Evolutionary conservation across 2,797 vertebrate species (phyloP).

Genomic region (Rhyacichthys aspro): DNA sequence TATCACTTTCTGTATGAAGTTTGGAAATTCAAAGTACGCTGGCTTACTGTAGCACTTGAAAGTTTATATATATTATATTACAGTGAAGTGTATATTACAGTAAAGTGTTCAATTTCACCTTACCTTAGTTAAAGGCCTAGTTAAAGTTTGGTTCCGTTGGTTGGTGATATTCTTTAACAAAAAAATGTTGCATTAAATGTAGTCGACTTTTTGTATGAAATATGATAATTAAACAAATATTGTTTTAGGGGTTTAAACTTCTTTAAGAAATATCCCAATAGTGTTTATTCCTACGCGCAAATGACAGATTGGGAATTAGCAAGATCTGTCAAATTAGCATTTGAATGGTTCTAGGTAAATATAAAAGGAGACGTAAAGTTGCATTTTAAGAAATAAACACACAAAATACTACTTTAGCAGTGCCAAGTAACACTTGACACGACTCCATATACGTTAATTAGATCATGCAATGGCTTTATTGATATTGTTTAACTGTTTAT

Average conservation of each 20-base stretch:
- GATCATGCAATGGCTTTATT: background rate
- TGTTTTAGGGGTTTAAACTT: background rate
- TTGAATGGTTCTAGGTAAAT: background rate
- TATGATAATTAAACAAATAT: background rate
- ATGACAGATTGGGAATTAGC: conserved; percentile 20
- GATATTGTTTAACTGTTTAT: too few species aligned
- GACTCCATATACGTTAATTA: too few species aligned
- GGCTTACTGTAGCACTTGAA: background rate
- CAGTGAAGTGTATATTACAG: too few species aligned
- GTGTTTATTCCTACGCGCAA: background rate
- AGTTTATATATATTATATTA: background rate
- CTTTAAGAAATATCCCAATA: too few species aligned
- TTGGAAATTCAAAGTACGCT: conserved; percentile 8
- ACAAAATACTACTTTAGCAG: background rate
- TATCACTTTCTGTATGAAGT: background rate
- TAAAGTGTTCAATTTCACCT: background rate
- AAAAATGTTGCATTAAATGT: too few species aligned
- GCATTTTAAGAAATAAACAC: background rate
- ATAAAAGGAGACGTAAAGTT: background rate
- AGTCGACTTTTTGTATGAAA: too few species aligned
- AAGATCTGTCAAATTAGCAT: background rate
- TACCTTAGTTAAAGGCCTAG: too few species aligned
- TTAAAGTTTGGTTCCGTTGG: too few species aligned
- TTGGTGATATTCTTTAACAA: too few species aligned
- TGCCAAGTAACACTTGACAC: background rate